phyloP scores from a whole-genome alignment of 2,888 invertebrate genomes.

The Pollenia angustigena region DNA sequence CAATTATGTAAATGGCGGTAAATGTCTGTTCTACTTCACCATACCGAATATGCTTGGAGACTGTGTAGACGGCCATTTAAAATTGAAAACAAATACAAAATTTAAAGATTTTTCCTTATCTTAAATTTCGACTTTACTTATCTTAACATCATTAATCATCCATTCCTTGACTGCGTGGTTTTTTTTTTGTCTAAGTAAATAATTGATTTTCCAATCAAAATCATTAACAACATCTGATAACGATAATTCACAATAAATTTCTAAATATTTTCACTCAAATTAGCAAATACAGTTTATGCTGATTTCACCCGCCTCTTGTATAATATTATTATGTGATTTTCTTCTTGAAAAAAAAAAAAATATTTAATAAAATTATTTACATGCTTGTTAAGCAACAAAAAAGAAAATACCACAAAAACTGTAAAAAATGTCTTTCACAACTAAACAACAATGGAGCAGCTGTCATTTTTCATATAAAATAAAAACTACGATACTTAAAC shows the following conservation, averaged over 20 bases:
- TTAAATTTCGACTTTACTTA: too few species aligned
- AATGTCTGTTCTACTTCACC: too few species aligned
- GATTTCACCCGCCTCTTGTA: background rate
- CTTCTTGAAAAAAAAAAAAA: too few species aligned
- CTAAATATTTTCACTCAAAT: background rate
- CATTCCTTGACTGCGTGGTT: too few species aligned
- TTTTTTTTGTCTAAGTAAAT: too few species aligned
- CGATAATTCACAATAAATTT: background rate
- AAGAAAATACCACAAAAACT: background rate
- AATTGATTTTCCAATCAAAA: background rate
- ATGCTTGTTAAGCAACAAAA: background rate
- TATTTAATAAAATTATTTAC: slow-evolving; percentile 27
- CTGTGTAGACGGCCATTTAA: too few species aligned
- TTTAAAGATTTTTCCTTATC: too few species aligned
- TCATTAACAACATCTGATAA: slow-evolving; percentile 8
- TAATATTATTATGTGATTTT: background rate
- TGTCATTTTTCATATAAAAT: slow-evolving; percentile 67
- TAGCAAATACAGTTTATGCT: background rate
- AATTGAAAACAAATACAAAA: too few species aligned
- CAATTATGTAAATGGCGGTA: too few species aligned
- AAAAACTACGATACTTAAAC: background rate
- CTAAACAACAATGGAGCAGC: slow-evolving; percentile 57
- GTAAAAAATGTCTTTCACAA: slow-evolving; percentile 9
- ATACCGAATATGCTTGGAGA: too few species aligned
- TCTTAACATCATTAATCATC: too few species aligned